A percentile compares a stretch with the other conserved stretches of the same genome.
These are phyloP conservation scores for Microcaecilia unicolor DNA, from an alignment of 2,797 vertebrate species.

Conservation along the genomic window DNA sequence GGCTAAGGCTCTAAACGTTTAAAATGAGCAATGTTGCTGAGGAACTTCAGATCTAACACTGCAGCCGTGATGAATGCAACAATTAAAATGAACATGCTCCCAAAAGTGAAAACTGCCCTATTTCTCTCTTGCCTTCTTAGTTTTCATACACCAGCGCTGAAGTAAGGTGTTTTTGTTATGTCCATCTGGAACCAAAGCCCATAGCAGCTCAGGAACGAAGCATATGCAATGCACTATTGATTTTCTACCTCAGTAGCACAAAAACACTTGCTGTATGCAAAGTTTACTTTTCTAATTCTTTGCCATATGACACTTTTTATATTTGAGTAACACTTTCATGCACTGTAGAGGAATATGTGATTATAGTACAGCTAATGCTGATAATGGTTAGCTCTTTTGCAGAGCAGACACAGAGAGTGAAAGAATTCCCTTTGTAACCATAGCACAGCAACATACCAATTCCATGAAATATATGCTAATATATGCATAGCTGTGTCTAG, in stretches of 20 bases:
- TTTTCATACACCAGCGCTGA: conserved; percentile 9
- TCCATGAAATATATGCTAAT: no score
- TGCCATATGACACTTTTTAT: conserved; percentile 12
- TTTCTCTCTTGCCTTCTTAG: background rate
- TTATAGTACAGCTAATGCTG: no score
- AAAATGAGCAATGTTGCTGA: background rate
- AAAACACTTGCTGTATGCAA: conserved; percentile 24
- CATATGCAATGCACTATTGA: conserved; percentile 33
- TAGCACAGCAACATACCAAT: no score
- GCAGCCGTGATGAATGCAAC: background rate
- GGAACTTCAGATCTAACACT: background rate
- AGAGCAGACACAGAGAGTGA: no score
- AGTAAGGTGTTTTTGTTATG: conserved; percentile 23
- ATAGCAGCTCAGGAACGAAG: conserved; percentile 26
- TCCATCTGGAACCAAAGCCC: conserved; percentile 22
- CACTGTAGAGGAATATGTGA: background rate
- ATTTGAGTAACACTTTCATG: background rate
- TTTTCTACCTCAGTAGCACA: conserved; percentile 31
- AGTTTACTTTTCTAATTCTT: conserved; percentile 11
- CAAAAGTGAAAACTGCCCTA: background rate
- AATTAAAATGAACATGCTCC: background rate
- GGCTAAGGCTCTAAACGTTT: no score
- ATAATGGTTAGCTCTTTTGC: no score
- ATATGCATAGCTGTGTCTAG: no score
- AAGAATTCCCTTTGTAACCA: no score